These are phyloP conservation scores for Nebria ingens DNA, from an alignment of 1,140 invertebrate species.

Conservation along the genomic window DNA sequence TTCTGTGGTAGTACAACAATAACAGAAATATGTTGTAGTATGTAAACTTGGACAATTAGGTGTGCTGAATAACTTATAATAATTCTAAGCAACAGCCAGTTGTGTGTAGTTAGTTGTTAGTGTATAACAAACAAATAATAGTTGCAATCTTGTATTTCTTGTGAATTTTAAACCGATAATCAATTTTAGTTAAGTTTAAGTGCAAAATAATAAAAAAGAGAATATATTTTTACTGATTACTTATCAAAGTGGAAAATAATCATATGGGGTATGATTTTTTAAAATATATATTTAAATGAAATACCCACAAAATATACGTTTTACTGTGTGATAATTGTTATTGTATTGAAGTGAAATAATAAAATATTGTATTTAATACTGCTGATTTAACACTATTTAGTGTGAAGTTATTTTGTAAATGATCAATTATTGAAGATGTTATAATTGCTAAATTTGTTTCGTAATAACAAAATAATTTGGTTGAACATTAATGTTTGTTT, in stretches of 20 bases:
- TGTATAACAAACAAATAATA: neutral
- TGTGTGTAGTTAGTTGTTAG: neutral
- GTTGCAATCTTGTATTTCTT: neutral
- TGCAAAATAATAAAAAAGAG: neutral
- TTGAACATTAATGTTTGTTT: too few relatives aligned
- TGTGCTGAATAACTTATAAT: neutral
- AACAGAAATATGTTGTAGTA: too few relatives aligned
- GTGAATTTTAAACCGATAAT: neutral
- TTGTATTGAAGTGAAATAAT: neutral
- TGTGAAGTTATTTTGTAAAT: neutral
- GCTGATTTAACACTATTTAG: neutral
- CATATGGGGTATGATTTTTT: neutral
- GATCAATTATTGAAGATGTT: neutral
- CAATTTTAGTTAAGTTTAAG: neutral
- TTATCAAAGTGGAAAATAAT: neutral
- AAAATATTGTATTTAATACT: neutral
- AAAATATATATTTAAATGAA: neutral
- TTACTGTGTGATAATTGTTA: neutral
- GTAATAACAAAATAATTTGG: too few relatives aligned
- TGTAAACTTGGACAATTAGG: too few relatives aligned
- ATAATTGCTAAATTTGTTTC: neutral
- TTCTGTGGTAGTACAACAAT: too few relatives aligned
- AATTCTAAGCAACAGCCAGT: constrained; percentile 1
- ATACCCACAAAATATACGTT: neutral
- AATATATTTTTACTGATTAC: neutral